Conservation (phyloP, 1,140 invertebrate species). For the Aphelenchoides fujianensis region DNA sequence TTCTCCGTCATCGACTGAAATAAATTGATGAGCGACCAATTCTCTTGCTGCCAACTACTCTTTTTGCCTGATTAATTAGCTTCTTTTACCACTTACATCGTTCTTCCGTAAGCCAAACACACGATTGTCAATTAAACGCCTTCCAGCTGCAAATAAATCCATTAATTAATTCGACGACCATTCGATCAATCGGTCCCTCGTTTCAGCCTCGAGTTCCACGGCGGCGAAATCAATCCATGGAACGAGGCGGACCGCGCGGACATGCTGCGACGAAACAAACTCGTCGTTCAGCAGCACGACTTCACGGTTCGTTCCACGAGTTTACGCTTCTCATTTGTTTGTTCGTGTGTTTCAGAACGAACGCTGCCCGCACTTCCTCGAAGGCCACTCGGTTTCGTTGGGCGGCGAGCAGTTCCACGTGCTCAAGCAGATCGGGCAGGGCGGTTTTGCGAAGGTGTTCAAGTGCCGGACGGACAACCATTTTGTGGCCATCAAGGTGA, state of each 20-base stretch:
- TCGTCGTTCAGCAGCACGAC: constrained; percentile 1
- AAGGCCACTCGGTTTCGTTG: constrained; percentile 19
- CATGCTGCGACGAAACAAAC: not conserved
- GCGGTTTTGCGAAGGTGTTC: constrained; percentile 46
- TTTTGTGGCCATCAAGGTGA: constrained; percentile 40
- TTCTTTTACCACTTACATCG: constrained; percentile 11
- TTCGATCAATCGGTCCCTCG: not conserved
- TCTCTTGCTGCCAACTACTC: too few species aligned
- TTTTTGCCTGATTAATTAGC: not conserved
- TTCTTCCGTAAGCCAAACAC: not conserved
- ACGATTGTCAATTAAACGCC: too few species aligned
- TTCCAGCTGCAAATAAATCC: constrained; percentile 7
- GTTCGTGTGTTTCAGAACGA: constrained; percentile 26
- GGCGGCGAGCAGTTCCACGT: constrained; percentile 44
- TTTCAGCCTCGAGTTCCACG: constrained; percentile 13
- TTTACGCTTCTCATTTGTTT: not conserved
- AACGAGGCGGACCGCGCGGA: not conserved
- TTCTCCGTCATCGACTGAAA: not conserved
- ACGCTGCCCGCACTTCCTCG: constrained; percentile 27
- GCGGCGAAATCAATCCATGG: constrained; percentile 12
- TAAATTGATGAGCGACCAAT: not conserved
- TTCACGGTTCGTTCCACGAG: not conserved
- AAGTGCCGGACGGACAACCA: constrained; percentile 14
- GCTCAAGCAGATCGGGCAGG: constrained; percentile 34
- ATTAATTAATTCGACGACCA: not conserved